These are phyloP conservation scores for Formica aserva DNA, from an alignment of 2,888 invertebrate species.

Conservation along the genomic window DNA sequence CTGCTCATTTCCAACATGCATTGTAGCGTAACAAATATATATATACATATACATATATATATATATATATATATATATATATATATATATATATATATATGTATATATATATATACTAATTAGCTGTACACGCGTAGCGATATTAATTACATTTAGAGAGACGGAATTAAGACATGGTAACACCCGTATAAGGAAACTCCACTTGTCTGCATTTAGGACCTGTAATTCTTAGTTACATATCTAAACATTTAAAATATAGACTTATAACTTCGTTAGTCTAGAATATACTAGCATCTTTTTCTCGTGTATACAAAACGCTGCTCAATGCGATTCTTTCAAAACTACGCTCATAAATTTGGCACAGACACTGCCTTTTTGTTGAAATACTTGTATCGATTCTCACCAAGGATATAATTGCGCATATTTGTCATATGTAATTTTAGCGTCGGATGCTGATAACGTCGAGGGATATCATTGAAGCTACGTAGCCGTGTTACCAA, in stretches of 20 bases:
- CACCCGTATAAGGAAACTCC: constrained; percentile 59
- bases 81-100: constrained; percentile 9
- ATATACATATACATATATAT: neutral
- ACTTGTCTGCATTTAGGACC: constrained; percentile 47
- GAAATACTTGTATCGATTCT: constrained; percentile 39
- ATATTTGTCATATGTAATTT: neutral
- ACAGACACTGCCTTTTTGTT: constrained; percentile 62
- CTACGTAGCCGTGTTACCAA: constrained; percentile 82
- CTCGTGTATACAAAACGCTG: constrained; percentile 32
- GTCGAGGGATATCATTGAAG: constrained; percentile 38
- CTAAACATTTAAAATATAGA: constrained; percentile 68
- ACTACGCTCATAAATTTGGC: constrained; percentile 46
- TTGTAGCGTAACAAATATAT: constrained; percentile 47
- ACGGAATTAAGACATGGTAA: constrained; percentile 66
- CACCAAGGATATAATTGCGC: constrained; percentile 23
- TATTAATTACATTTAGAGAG: constrained; percentile 65
- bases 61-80: constrained; percentile 15
- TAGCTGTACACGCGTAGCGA: constrained; percentile 60
- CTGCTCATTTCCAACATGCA: constrained; percentile 24
- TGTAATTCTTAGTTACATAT: constrained; percentile 49
- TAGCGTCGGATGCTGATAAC: neutral
- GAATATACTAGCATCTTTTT: constrained; percentile 26
- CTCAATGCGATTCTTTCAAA: constrained; percentile 40
- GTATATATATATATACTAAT: constrained; percentile 31
- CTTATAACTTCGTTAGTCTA: constrained; percentile 54